Base-by-base conservation (phyloP, 64 coral and sea anemone genomes). In the Catalaphyllia jardinei region DNA sequence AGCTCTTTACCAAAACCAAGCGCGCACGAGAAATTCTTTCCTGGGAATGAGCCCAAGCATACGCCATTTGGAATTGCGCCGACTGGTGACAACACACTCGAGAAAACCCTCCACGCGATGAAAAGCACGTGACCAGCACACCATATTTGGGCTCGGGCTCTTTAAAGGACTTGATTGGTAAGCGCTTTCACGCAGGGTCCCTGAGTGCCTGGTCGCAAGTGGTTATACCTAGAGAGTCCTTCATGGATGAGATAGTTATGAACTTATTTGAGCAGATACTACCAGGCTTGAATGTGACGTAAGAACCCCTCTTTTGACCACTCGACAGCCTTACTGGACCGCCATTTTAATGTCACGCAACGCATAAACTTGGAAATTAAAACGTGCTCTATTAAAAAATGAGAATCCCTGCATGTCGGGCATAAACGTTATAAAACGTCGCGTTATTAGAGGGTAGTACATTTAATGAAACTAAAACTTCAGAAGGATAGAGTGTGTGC, bases 101-200 rank as follows among this genome's bases (percentile, higher is more conserved):
- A 85, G 64, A 85, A 71, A 85, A 71, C 24, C 81, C 81, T 29
- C 63, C 81, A 51, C 39, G 12, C 29, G 81, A 85, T 13, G 81
- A 85, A n/a, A 85, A 85, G 63, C 81, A 71, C 62, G 81, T 85
- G 81, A 85, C 81, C 22, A 85, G 81, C 39, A 85, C 81, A 12
- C 81, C 81, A 25, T 85, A 85, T 85, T 71, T 85, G 33, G 81
- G 63, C 4, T 9, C 71, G 16, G 81, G 39, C 63, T 50, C 81
- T 51, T 8, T 85, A 12, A 71, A 11, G 20, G 81, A 24, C 63
- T 71, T 63, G 38, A 71, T 39, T 51, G 62, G 22, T 51, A 27
- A 15, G 60, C 81, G 22, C 60, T 85, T 19, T 50, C 31, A 16
- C 16, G 39, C 35, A 6, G 22, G 30, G 9, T 65, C 79, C 0